phyloP scores from a whole-genome alignment of 2,113 vertebrate genomes.

The Centropus bengalensis region DNA sequence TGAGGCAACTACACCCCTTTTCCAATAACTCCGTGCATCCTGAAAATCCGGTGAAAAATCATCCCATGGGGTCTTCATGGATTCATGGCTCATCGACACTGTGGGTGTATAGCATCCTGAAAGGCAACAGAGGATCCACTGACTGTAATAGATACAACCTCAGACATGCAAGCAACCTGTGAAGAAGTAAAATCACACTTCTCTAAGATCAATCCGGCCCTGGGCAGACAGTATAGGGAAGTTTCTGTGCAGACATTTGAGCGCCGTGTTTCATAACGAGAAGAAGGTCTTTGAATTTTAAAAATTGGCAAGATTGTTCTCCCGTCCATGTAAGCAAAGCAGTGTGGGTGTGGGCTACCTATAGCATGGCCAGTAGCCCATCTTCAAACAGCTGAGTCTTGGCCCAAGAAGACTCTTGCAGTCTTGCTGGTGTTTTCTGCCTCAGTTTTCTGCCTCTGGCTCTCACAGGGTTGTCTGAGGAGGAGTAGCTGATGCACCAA shows the following conservation, averaged over 20 bases:
- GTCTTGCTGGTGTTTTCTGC: too few species aligned
- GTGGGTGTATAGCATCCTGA: background rate
- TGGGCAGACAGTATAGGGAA: background rate
- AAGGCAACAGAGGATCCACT: background rate
- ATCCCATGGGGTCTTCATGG: background rate
- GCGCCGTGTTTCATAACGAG: background rate
- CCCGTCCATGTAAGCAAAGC: background rate
- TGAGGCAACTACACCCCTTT: background rate
- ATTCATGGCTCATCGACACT: fast-evolving
- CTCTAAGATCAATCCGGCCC: background rate
- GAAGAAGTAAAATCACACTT: background rate
- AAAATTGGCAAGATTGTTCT: background rate
- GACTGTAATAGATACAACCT: background rate
- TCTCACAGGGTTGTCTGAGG: background rate
- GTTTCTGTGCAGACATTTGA: background rate
- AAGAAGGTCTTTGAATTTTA: background rate
- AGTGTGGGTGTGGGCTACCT: background rate
- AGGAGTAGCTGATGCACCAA: background rate
- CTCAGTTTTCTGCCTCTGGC: too few species aligned
- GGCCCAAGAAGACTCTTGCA: too few species aligned
- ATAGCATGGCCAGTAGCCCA: background rate
- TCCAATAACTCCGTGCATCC: background rate
- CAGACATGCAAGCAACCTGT: background rate
- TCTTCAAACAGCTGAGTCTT: background rate
- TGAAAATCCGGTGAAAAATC: background rate